phyloP scores from a whole-genome alignment of 2,888 invertebrate species.

The Leptopilina drosophilae region DNA sequence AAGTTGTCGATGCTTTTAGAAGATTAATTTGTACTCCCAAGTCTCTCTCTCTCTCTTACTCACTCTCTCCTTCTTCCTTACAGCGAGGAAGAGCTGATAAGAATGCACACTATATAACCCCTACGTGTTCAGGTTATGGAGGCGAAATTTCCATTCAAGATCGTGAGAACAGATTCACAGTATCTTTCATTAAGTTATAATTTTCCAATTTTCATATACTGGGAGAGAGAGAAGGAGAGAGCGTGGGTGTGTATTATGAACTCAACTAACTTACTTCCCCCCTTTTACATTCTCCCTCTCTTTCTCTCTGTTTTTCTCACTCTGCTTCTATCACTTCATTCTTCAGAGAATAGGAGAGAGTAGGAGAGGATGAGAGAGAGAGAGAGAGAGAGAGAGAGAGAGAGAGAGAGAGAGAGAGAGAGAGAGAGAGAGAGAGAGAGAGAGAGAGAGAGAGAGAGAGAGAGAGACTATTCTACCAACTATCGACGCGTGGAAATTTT shows the following conservation, averaged over 20 bases:
- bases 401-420: too few species aligned
- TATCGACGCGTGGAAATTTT: not conserved
- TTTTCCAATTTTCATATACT: constrained; percentile 14
- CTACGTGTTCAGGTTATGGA: constrained; percentile 35
- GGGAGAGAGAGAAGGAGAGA: not conserved
- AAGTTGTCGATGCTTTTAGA: constrained; percentile 42
- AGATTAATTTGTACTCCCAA: constrained; percentile 40
- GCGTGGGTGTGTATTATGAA: not conserved
- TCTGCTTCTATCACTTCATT: too few species aligned
- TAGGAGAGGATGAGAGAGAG: too few species aligned
- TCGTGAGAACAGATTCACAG: constrained; percentile 13
- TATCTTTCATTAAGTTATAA: constrained; percentile 36
- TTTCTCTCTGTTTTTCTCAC: too few species aligned
- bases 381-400: too few species aligned
- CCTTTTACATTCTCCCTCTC: too few species aligned
- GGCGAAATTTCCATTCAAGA: constrained; percentile 25
- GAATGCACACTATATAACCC: constrained; percentile 33
- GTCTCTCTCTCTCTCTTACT: not conserved
- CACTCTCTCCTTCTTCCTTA: constrained; percentile 8
- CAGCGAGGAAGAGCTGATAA: constrained; percentile 25
- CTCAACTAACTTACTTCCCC: not conserved
- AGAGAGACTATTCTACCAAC: too few species aligned
- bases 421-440: too few species aligned
- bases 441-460: too few species aligned
- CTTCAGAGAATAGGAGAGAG: too few species aligned